A percentile compares a stretch with the other conserved stretches of the same genome.
Evolutionary conservation across 2,797 vertebrate species (phyloP).

Genomic region (Danionella dracula): DNA sequence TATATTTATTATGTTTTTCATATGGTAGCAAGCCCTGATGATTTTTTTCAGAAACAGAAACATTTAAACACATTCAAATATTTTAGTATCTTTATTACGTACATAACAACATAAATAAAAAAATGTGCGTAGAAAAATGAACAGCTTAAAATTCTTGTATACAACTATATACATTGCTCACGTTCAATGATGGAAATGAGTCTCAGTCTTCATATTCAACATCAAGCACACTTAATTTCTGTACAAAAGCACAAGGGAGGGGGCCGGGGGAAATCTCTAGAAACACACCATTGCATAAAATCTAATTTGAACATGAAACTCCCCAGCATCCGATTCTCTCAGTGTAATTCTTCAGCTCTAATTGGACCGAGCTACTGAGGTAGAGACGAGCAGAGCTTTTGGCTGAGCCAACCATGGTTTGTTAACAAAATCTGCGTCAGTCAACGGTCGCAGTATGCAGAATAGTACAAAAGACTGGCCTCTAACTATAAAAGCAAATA

Average conservation of each 20-base stretch:
- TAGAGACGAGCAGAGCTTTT: slow-evolving; percentile 47
- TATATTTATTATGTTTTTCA: too few species aligned
- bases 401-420: background rate
- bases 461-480: slow-evolving; percentile 11
- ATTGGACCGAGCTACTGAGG: slow-evolving; percentile 57
- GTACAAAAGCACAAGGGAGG: slow-evolving; percentile 30
- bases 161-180: slow-evolving; percentile 79
- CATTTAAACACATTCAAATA: slow-evolving; percentile 47
- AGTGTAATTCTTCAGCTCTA: slow-evolving; percentile 32
- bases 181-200: slow-evolving; percentile 20
- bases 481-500: slow-evolving; percentile 14
- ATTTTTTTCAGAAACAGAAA: too few species aligned
- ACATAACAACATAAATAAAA: slow-evolving; percentile 80
- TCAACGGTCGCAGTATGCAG: background rate
- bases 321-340: slow-evolving; percentile 8
- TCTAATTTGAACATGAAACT: slow-evolving; percentile 18
- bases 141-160: slow-evolving; percentile 84
- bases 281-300: slow-evolving; percentile 37
- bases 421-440: background rate
- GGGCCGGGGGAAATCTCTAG: slow-evolving; percentile 4
- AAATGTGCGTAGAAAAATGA: slow-evolving; percentile 84
- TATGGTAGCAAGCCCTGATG: too few species aligned
- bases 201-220: slow-evolving; percentile 26
- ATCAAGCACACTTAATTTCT: slow-evolving; percentile 20
- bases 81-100: slow-evolving; percentile 72